Conservation (phyloP, 2,888 invertebrate species). For the Dicroscelio sp. region DNA sequence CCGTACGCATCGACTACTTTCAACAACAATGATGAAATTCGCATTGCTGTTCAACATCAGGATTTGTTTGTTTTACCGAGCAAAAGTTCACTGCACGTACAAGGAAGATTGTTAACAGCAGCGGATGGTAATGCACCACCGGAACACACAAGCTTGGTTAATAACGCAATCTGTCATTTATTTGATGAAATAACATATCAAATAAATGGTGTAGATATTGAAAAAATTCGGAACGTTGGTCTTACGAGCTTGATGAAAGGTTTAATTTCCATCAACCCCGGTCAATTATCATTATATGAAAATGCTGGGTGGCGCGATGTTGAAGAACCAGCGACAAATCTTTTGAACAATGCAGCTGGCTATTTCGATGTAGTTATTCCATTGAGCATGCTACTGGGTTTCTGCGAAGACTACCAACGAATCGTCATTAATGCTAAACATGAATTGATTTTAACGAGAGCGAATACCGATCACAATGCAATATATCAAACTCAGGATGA, state of each 20-base stretch:
- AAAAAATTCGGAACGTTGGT: conserved; percentile 75
- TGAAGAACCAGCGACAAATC: conserved; percentile 24
- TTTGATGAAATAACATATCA: conserved; percentile 90
- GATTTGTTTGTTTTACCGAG: conserved; percentile 7
- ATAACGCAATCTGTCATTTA: conserved; percentile 85
- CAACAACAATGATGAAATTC: conserved; percentile 2
- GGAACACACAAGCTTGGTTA: conserved; percentile 52
- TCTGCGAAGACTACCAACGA: conserved; percentile 22
- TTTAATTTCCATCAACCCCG: conserved; percentile 64
- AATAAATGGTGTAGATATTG: conserved; percentile 88
- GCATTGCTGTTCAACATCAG: conserved; percentile 12
- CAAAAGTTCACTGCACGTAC: conserved; percentile 10
- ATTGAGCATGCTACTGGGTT: conserved; percentile 88
- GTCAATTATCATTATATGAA: conserved; percentile 44
- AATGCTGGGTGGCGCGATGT: conserved; percentile 85
- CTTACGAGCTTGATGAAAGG: conserved; percentile 80
- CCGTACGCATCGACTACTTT: neutral
- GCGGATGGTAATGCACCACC: conserved; percentile 15
- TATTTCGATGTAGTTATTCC: conserved; percentile 88
- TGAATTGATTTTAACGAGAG: neutral
- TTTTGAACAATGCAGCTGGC: conserved; percentile 63
- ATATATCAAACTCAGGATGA: neutral
- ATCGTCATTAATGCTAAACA: conserved; percentile 29
- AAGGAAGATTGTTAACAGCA: conserved; percentile 5
- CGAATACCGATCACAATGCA: conserved; percentile 6